Conservation (phyloP, 2,113 vertebrate species). For the Eulacestoma nigropectus region DNA sequence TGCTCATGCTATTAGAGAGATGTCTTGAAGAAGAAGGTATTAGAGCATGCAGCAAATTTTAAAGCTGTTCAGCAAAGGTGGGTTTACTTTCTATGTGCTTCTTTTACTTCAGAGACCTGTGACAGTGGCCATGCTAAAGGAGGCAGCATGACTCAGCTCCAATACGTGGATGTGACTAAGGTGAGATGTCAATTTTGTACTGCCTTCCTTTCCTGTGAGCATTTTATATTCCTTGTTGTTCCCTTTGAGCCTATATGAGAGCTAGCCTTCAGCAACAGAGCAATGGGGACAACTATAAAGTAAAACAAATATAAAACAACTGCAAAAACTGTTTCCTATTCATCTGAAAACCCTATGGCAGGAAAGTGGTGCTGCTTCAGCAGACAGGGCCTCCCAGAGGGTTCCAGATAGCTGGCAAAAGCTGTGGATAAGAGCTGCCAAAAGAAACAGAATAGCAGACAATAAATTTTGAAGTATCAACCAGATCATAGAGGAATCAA, state of each 20-base stretch:
- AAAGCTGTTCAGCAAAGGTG: neutral
- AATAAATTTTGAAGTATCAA: neutral
- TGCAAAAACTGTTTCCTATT: neutral
- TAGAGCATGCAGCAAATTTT: neutral
- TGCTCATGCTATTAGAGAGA: neutral
- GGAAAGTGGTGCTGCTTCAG: neutral
- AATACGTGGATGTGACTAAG: neutral
- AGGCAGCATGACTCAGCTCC: neutral
- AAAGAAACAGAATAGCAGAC: neutral
- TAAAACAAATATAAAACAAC: conserved; percentile 6
- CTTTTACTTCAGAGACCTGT: neutral
- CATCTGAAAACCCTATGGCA: neutral
- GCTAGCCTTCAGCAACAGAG: neutral
- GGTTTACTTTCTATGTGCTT: neutral
- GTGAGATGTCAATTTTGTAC: neutral
- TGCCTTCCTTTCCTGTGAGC: neutral
- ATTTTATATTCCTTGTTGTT: neutral
- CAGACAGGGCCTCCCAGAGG: neutral
- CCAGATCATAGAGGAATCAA: neutral
- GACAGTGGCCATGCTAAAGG: neutral
- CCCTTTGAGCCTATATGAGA: neutral
- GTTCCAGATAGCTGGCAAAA: neutral
- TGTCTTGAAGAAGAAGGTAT: neutral
- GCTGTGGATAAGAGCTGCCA: neutral
- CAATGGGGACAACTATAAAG: neutral